These are phyloP conservation scores for Brachypodius melanocephalos DNA, from an alignment of 2,113 vertebrate species.

Conservation along the genomic window DNA sequence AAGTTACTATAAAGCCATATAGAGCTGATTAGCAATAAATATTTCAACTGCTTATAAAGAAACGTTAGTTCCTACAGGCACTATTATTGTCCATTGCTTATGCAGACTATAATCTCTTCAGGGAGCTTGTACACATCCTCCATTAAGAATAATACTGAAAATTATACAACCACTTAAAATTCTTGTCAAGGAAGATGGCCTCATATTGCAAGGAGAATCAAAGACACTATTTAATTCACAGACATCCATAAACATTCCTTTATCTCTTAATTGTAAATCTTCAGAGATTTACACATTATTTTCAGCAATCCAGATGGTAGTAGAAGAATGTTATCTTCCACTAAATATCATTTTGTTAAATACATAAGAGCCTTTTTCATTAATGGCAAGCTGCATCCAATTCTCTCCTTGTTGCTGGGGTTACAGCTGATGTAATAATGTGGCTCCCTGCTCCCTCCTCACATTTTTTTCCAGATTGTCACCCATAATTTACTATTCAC, in stretches of 20 bases:
- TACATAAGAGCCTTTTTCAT: background rate
- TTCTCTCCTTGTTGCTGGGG: background rate
- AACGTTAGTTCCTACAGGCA: background rate
- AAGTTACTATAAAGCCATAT: background rate
- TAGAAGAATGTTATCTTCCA: background rate
- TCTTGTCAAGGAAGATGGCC: background rate
- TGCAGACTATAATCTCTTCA: background rate
- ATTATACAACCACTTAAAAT: background rate
- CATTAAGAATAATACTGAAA: background rate
- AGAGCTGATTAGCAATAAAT: constrained; percentile 48
- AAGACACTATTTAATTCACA: background rate
- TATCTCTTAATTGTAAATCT: constrained; percentile 13
- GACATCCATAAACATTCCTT: background rate
- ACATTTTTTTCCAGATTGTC: background rate
- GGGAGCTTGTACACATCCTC: background rate
- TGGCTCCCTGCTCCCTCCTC: background rate
- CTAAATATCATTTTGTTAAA: background rate
- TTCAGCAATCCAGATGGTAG: background rate
- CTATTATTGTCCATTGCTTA: background rate
- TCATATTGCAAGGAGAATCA: background rate
- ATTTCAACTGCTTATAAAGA: constrained; percentile 40
- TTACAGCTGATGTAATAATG: background rate
- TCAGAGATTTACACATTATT: background rate
- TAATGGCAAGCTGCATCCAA: background rate
- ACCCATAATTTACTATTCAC: background rate